Base-by-base conservation (phyloP, 2,113 vertebrate species). In the Columba livia region DNA sequence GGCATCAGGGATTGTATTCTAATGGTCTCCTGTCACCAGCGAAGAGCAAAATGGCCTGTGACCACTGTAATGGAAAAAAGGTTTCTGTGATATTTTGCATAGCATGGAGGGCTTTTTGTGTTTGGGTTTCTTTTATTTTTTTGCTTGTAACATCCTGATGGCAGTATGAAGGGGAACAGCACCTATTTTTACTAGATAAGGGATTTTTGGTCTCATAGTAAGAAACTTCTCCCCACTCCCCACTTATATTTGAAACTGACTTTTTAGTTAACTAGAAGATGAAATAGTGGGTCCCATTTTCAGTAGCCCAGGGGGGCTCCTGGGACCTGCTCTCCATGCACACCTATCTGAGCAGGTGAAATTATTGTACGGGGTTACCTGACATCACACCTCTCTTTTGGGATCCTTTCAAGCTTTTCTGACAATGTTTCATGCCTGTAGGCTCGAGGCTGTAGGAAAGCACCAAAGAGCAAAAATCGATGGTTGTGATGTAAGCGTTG, bases 31-130 rank as follows among this genome's bases (percentile, higher is more conserved):
- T 94, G 84, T 92, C 90, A 92, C 84, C 61, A 90, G 57, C 42
- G 85, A 94, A 82, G 80, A 96, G 74, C 90, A 97, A 94, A 97
- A 95, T 93, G 88, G 84, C 79, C 88, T 92, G 89, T 94, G 93
- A 97, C 94, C 94, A 95, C 83, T 90, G 74, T 82, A 66, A 95
- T 64, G 83, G 94, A 93, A 96, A 96, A 94, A 94, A 87, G 82
- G 50, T 80, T 96, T 89, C 93, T 36, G 57, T 80, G 86, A 36
- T 71, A 42, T 72, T 96, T 88, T 92, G 88, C 92, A 85, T 65
- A 87, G 88, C 60, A 14, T 2, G 13, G 74, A 89, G 38, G 31
- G 23, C 4, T 32, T 61, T 84, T 71, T 53, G 72, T 42, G 54
- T 42, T 93, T 61, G 42, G 78, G 23, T 13, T 64, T 34, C 32